Evolutionary conservation across 1,140 invertebrate species (phyloP).

Genomic region (Halyomorpha halys): DNA sequence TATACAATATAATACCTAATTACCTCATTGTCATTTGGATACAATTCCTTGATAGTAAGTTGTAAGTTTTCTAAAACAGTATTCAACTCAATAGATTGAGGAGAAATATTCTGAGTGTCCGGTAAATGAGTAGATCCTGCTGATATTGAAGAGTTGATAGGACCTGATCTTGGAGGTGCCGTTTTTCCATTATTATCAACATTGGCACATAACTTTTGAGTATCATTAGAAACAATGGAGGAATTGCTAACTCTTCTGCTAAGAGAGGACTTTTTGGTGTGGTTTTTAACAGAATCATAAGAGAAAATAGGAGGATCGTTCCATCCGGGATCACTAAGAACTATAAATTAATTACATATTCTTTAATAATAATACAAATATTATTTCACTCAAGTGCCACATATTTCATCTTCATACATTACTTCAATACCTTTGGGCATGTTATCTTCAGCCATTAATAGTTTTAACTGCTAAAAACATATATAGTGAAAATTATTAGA

Average conservation of each 20-base stretch:
- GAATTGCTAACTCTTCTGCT: constrained; percentile 43
- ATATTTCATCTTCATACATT: no score
- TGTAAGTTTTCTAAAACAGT: constrained; percentile 26
- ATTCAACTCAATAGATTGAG: constrained; percentile 32
- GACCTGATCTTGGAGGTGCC: constrained; percentile 28
- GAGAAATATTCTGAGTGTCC: not conserved
- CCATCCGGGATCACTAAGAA: constrained; percentile 38
- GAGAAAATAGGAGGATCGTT: constrained; percentile 42
- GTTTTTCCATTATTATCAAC: constrained; percentile 27
- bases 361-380: not conserved
- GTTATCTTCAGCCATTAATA: no score
- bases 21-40: constrained; percentile 14
- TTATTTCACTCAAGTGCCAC: not conserved
- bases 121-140: not conserved
- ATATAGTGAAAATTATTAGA: no score
- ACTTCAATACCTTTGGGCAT: no score
- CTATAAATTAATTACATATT: not conserved
- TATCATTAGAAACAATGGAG: constrained; percentile 10
- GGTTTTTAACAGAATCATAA: constrained; percentile 31
- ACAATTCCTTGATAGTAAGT: not conserved
- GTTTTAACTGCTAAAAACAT: no score
- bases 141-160: constrained; percentile 32
- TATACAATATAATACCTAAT: constrained; percentile 33
- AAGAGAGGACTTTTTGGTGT: constrained; percentile 32
- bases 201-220: not conserved